Evolutionary conservation across 2,888 invertebrate genomes (phyloP).

Genomic region (Agrochola circellaris): DNA sequence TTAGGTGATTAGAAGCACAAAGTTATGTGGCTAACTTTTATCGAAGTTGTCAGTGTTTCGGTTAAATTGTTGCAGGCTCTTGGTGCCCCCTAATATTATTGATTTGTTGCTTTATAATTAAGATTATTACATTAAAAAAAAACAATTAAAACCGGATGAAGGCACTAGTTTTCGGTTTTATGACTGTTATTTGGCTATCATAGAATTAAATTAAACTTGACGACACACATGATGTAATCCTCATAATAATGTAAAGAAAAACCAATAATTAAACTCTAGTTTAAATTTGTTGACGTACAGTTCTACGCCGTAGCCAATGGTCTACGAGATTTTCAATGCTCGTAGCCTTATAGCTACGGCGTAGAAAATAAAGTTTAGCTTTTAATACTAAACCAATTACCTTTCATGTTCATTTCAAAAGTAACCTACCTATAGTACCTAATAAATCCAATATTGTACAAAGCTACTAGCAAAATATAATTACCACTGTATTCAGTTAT

Average conservation of each 20-base stretch:
- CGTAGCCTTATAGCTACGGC: neutral
- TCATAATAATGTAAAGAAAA: neutral
- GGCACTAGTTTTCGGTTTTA: neutral
- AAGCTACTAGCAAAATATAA: neutral
- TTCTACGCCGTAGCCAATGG: neutral
- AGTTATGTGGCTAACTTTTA: conserved; percentile 33
- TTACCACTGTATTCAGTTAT: conserved; percentile 30
- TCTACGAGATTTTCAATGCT: neutral
- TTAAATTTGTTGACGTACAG: neutral
- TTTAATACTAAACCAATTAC: neutral
- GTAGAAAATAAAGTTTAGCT: neutral
- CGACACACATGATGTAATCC: too few species aligned
- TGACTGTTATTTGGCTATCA: neutral
- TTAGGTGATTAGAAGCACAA: conserved; percentile 47
- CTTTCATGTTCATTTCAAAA: neutral
- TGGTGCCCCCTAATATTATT: neutral
- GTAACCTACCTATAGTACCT: neutral
- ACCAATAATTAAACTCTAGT: neutral
- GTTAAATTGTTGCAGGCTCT: neutral
- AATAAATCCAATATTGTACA: conserved; percentile 2
- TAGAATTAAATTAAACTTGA: neutral
- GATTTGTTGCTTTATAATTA: neutral
- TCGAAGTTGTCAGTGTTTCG: conserved; percentile 7
- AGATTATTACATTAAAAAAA: neutral
- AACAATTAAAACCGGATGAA: neutral